These are phyloP conservation scores for Colossoma macropomum DNA, from an alignment of 2,113 vertebrate species.

Conservation along the genomic window DNA sequence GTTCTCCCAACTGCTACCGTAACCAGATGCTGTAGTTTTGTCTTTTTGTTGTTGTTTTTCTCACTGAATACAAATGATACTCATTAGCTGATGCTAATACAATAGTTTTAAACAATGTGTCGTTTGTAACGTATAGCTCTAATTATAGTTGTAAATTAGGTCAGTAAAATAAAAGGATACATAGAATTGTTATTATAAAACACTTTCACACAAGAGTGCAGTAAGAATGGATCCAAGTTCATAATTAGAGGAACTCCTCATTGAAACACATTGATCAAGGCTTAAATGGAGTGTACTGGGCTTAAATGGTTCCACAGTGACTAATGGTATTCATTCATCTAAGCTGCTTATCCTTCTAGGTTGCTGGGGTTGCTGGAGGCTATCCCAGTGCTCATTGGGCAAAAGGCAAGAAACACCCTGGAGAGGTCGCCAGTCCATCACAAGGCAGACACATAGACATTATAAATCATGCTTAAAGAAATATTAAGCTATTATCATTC, in stretches of 20 bases:
- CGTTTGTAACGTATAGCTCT: not conserved
- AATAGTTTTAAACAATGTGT: slow-evolving; percentile 1
- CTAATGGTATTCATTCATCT: too few relatives aligned
- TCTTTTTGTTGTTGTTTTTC: not conserved
- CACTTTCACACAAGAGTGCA: not conserved
- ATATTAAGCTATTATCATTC: too few relatives aligned
- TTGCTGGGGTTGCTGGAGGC: too few relatives aligned
- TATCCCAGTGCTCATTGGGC: too few relatives aligned
- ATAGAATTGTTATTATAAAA: not conserved
- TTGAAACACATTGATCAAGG: not conserved
- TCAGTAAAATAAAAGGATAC: not conserved
- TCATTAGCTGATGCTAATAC: not conserved
- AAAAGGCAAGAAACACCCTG: too few relatives aligned
- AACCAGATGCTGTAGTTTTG: not conserved
- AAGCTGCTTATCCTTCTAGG: too few relatives aligned
- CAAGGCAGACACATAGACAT: too few relatives aligned
- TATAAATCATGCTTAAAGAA: too few relatives aligned
- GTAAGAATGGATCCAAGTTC: not conserved
- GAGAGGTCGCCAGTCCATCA: too few relatives aligned
- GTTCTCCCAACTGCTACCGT: too few relatives aligned
- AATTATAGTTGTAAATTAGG: not conserved
- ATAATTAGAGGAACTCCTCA: not conserved
- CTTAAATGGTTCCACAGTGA: slow-evolving; percentile 2
- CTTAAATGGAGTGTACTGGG: too few relatives aligned
- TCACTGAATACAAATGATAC: not conserved